phyloP scores from a whole-genome alignment of 2,113 vertebrate species.

The Nymphicus hollandicus region DNA sequence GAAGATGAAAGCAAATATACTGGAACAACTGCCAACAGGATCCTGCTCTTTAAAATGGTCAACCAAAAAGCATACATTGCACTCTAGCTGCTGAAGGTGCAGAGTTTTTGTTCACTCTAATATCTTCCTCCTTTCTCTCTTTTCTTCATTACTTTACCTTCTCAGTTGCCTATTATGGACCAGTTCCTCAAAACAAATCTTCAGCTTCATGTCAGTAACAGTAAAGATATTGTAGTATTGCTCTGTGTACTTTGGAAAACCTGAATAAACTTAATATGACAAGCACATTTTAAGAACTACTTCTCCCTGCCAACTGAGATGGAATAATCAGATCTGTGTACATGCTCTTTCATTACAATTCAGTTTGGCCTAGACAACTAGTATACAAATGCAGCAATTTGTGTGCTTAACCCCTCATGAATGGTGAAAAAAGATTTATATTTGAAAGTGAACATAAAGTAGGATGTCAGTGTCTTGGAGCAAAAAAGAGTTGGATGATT shows the following conservation, averaged over 20 bases:
- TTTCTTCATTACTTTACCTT: neutral
- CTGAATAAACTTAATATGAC: neutral
- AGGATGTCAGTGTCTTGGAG: neutral
- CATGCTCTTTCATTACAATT: neutral
- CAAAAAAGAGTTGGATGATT: neutral
- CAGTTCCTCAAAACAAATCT: neutral
- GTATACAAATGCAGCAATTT: neutral
- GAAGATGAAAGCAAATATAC: slow-evolving; percentile 15
- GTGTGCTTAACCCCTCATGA: neutral
- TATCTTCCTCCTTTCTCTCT: neutral
- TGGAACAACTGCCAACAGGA: neutral
- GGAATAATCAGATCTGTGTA: neutral
- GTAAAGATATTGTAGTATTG: neutral
- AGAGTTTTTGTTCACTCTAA: neutral
- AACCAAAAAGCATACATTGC: neutral
- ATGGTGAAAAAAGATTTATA: neutral
- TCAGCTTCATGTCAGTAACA: neutral
- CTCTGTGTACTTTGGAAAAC: neutral
- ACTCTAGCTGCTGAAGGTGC: neutral
- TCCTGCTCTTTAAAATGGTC: neutral
- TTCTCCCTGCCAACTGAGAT: neutral
- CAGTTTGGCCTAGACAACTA: neutral
- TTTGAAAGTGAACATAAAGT: neutral
- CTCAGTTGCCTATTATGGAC: neutral
- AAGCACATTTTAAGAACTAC: neutral